Evolutionary conservation across 2,888 invertebrate species (phyloP).

Genomic region (Bruchidius siliquastri): DNA sequence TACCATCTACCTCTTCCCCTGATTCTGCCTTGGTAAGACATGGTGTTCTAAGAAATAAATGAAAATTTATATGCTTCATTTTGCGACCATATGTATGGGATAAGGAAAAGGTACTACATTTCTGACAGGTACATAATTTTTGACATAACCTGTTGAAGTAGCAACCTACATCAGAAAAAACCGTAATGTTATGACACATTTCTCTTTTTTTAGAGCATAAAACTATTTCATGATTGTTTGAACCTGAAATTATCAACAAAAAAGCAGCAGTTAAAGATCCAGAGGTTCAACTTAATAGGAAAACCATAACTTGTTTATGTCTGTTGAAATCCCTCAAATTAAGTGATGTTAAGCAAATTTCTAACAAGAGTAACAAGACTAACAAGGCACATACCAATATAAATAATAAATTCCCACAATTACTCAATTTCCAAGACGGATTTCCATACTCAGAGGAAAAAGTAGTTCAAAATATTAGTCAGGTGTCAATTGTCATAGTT

Average conservation of each 20-base stretch:
- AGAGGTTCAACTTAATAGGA: neutral
- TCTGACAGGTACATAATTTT: neutral
- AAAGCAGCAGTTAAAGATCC: neutral
- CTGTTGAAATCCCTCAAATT: neutral
- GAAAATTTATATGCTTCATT: neutral
- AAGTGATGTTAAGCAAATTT: neutral
- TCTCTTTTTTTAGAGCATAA: too few species aligned
- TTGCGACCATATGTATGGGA: conserved; percentile 3
- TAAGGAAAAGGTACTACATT: neutral
- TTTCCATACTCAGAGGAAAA: neutral
- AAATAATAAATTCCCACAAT: neutral
- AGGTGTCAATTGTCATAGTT: neutral
- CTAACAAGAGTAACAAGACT: too few species aligned
- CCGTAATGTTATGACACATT: neutral
- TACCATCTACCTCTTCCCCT: conserved; percentile 27
- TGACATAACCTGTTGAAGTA: neutral
- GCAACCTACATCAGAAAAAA: neutral
- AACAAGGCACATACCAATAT: neutral
- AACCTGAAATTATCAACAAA: neutral
- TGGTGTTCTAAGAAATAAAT: conserved; percentile 5
- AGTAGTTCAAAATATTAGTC: neutral
- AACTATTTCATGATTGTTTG: neutral
- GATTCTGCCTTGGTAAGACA: conserved; percentile 26
- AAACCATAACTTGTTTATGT: neutral
- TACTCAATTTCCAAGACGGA: neutral